Conservation (phyloP, 30 jellyfish, hydroid and myxozoan species). For the Aurelia coerulea region DNA sequence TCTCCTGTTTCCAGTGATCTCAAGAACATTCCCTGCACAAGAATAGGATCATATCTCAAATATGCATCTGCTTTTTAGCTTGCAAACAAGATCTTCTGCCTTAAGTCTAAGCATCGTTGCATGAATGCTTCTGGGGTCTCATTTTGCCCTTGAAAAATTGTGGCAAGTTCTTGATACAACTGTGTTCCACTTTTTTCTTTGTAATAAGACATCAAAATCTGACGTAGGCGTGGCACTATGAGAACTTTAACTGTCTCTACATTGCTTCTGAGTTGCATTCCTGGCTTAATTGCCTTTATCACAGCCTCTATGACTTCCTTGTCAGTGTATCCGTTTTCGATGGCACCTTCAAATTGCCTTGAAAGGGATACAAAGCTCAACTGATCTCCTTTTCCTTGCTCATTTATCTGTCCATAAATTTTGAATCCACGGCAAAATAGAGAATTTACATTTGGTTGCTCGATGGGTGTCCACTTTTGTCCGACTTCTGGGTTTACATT, state of each 20-base stretch:
- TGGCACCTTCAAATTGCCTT: conserved; percentile 23
- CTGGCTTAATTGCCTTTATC: conserved; percentile 22
- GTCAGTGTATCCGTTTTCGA: conserved; percentile 17
- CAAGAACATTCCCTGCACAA: too few species aligned
- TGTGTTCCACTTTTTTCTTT: conserved; percentile 12
- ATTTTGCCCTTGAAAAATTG: conserved; percentile 16
- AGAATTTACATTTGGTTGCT: too few species aligned
- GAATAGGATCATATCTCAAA: too few species aligned
- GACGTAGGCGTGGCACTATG: conserved; percentile 15
- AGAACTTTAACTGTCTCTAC: conserved; percentile 30
- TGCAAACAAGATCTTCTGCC: neutral
- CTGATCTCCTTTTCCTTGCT: neutral
- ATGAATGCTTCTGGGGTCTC: conserved; percentile 43
- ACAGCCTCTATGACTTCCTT: neutral
- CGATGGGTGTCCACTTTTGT: neutral
- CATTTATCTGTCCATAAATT: too few species aligned
- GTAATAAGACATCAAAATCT: conserved; percentile 24
- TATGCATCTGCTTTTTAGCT: too few species aligned
- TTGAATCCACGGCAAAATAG: too few species aligned
- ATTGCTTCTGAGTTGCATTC: conserved; percentile 30
- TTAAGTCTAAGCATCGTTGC: neutral
- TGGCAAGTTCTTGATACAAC: neutral
- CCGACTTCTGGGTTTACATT: neutral
- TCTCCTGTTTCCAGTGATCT: too few species aligned
- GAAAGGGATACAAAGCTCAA: conserved; percentile 42